Percentiles rank a stretch among this genome's conserved stretches.
Conservation (phyloP, 2,888 invertebrate species). For the Cylindroiulus punctatus region DNA sequence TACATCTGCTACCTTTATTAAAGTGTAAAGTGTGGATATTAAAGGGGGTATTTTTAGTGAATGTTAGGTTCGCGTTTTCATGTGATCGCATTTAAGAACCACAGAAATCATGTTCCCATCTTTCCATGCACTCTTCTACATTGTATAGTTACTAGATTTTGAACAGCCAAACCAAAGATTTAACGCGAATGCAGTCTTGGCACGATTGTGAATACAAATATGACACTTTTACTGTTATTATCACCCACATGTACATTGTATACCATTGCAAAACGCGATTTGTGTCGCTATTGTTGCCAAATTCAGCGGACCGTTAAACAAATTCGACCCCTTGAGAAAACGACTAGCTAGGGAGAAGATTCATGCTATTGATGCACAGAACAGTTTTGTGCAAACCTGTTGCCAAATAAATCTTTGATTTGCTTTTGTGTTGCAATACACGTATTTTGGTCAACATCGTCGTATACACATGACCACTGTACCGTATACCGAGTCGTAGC, state of each 20-base stretch:
- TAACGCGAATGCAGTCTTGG: too few relatives aligned
- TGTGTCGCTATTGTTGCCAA: neutral
- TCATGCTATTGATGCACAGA: neutral
- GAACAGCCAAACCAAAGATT: neutral
- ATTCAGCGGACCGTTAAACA: neutral
- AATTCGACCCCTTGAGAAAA: neutral
- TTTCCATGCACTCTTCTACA: neutral
- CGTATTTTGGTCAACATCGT: neutral
- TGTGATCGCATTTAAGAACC: neutral
- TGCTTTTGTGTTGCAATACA: neutral
- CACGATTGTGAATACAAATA: too few relatives aligned
- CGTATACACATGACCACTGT: neutral
- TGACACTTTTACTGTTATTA: too few relatives aligned
- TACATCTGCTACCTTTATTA: too few relatives aligned
- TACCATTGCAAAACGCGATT: too few relatives aligned
- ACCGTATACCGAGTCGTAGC: neutral
- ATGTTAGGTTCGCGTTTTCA: neutral
- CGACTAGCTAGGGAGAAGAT: neutral
- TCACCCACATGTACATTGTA: too few relatives aligned
- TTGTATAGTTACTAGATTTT: neutral
- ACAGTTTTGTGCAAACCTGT: neutral
- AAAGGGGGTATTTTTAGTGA: too few relatives aligned
- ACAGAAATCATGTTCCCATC: neutral
- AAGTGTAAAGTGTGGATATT: too few relatives aligned
- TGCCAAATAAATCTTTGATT: neutral